Base-by-base conservation (phyloP, 2,113 vertebrate species). In the Anas platyrhynchos region DNA sequence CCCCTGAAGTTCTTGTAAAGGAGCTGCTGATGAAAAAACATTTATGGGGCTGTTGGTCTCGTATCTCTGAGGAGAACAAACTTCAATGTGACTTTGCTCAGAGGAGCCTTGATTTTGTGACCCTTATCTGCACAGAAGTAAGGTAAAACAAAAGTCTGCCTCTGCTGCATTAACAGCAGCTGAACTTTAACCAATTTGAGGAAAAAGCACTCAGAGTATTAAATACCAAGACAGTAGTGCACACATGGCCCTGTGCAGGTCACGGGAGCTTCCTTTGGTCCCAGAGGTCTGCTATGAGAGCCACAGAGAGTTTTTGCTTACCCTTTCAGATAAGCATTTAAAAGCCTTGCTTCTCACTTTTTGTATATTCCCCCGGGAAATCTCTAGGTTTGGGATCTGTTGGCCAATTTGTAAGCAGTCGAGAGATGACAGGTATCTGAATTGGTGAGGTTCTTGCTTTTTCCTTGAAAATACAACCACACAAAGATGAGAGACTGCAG, bases 1-100 rank as follows among this genome's bases (percentile, higher is more conserved):
- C 38, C 91, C 94, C 93, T 91, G 83, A 91, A 96, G 95, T 85
- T 93, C 61, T 93, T 91, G 58, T 81, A 54, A 89, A 93, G 86
- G 59, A 97, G 83, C 93, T 91, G 89, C 61, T 95, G 86, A 92
- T 96, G 77, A 65, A 91, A 95, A 96, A 93, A 11, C 78, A 79
- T 62, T 88, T 94, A 29, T 1, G 73, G 88, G 56, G 31, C 86
- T 88, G 65, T 82, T 95, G 77, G 34, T 84, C 77, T 89, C 16
- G 7, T 67, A 76, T 89, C 54, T 92, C 69, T 58, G 83, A 84
- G 93, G 67, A 93, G 72, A 29, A 87, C 62, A 89, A 96, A 76
- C 74, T 92, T 93, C 91, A 65, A 6, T 84, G 66, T 93, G 91
- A 44, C 95, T 92, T 91, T 91, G 43, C 93, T 87, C 2, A 2